Evolutionary conservation across 1,140 invertebrate genomes (phyloP), one percentile per base, ranked within the genome.

Genomic region (Brachionus calyciflorus): DNA sequence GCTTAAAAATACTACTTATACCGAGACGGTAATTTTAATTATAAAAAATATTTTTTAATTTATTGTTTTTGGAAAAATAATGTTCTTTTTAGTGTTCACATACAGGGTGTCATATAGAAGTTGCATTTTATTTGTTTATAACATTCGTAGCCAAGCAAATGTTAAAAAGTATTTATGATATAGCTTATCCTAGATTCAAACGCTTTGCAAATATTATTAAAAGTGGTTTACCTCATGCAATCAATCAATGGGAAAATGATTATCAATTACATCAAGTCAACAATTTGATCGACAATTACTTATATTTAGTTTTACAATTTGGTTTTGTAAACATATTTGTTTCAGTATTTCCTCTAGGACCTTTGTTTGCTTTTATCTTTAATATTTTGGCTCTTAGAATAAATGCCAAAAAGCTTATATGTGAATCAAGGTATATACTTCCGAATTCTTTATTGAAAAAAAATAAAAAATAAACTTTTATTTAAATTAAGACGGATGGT

Each of bases 81-180:
- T n/a, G 19, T 51, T 5, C 19, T 55, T 55, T 26, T 26, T 3
- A 91, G 87, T 93, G 91, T 81, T 90, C 89, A 83, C 90, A 90
- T 21, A 91, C 90, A 44, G 91, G 91, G 14, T 93, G 91, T 84
- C 85, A 93, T 30, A 89, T 91, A 81, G 91, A 93, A 85, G 84
- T 93, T 46, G 91, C 91, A 26, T 90, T 92, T 79, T 92, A 93
- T 81, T 81, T 93, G 77, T 89, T 89, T 0, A 90, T 93, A 65
- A 93, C 93, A 70, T 93, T 93, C 91, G 89, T 92, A 51, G 91
- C 92, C 63, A 90, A 92, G 83, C 92, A 93, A 85, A 89, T 90
- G 7, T 88, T 93, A 7, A 91, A 91, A 83, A 90, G 90, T 78
- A 87, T 90, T 37, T 87, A 91, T 78, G 92, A 93, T 84, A 78